Percentiles rank a stretch among this genome's conserved stretches.
These are phyloP conservation scores for Paramormyrops hopkinsi DNA, from an alignment of 2,797 vertebrate genomes.

Conservation along the genomic window DNA sequence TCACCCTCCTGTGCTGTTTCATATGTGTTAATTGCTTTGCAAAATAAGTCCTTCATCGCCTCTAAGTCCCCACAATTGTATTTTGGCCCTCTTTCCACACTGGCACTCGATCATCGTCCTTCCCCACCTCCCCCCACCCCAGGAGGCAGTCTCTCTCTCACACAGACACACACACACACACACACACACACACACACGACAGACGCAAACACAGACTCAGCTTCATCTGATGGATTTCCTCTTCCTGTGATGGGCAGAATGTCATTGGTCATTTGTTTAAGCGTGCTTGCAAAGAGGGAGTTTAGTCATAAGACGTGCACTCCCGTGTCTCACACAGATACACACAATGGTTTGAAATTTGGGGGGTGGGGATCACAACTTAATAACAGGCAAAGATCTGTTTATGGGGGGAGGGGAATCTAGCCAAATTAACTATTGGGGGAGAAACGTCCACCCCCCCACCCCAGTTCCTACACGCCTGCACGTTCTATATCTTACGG, in stretches of 20 bases:
- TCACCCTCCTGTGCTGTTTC: background rate
- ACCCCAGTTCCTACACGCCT: background rate
- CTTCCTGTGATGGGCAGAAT: background rate
- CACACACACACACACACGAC: background rate
- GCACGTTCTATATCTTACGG: background rate
- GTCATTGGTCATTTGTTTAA: background rate
- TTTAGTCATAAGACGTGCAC: background rate
- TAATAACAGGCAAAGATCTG: background rate
- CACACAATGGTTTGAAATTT: background rate
- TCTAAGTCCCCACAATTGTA: background rate
- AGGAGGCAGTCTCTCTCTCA: background rate
- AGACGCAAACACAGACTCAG: background rate
- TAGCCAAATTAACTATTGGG: background rate
- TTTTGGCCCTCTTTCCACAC: background rate
- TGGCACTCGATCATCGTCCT: background rate
- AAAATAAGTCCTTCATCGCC: conserved; percentile 10
- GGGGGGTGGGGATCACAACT: background rate
- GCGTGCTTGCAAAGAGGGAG: background rate
- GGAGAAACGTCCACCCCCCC: background rate
- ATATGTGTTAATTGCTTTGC: background rate
- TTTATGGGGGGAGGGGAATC: background rate
- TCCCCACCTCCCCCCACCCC: background rate
- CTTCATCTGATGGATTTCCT: background rate
- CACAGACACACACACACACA: no score
- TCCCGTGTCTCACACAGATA: background rate